Evolutionary conservation across 2,113 vertebrate genomes (phyloP), one percentile per base, ranked within the genome.

Genomic region (Parus major): DNA sequence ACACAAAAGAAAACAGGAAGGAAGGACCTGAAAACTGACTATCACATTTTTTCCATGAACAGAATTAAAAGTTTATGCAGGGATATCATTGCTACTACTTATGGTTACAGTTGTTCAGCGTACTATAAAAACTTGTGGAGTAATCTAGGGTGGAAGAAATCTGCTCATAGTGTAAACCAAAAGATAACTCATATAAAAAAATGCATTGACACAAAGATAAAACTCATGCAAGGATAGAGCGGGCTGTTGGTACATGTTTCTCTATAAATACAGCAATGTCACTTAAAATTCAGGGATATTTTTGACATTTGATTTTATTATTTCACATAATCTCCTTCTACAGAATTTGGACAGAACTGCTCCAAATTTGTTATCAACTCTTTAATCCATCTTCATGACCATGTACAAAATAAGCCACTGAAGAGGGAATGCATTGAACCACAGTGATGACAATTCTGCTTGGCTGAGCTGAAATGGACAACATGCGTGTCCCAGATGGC

Each of bases 401-500:
- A 73, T 7, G 9, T 78, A 82, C 75, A 80, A 94, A 92, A 92
- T 47, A 80, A 96, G 82, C 59, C 92, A 86, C 81, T 52, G 90
- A 92, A 91, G 88, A 88, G 65, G 42, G 91, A 96, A 94, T 12
- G 7, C 36, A 66, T 75, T 90, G 79, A 96, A 93, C 65, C 55
- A 80, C 68, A 88, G 60, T 3, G 42, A 88, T 92, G 86, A 92
- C 81, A 95, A 89, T 70, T 81, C 47, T 93, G 76, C 63, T 92
- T 96, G 86, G 90, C 49, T 93, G 80, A 92, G 70, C 35, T 92
- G 70, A 84, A 96, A 94, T 88, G 85, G 94, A 93, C 93, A 92
- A 92, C 91, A 96, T 96, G 93, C 93, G 36, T 84, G 65, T 77
- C 72, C 93, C 96, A 97, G 94, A 97, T 97, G 96, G 88, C 88